Percentiles rank a stretch among this genome's conserved stretches.
These are phyloP conservation scores for Gallinago jamesoni DNA, from an alignment of 2,113 vertebrate species.

Conservation along the genomic window DNA sequence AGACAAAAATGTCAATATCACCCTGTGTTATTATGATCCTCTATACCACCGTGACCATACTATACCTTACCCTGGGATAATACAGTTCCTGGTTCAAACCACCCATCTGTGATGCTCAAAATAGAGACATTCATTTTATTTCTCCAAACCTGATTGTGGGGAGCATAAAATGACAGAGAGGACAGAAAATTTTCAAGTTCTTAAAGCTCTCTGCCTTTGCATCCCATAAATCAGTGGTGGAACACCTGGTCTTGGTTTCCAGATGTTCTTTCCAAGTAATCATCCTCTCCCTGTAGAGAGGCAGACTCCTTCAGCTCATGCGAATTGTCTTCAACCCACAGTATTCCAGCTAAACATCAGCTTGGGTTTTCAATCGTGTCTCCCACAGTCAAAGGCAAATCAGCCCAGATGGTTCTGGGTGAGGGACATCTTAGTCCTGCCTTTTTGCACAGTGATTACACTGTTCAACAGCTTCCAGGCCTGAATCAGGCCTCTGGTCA, in stretches of 20 bases:
- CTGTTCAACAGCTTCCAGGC: not conserved
- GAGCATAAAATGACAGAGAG: not conserved
- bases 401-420: not conserved
- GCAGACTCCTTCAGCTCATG: not conserved
- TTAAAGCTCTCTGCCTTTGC: not conserved
- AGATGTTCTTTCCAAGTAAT: not conserved
- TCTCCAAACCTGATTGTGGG: not conserved
- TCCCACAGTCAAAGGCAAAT: not conserved
- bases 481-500: not conserved
- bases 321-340: not conserved
- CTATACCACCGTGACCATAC: not conserved
- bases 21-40: not conserved
- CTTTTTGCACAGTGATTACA: not conserved
- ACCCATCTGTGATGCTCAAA: not conserved
- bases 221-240: not conserved
- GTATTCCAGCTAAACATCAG: not conserved
- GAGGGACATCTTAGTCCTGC: not conserved
- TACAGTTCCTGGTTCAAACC: not conserved
- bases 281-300: not conserved
- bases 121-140: not conserved
- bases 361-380: not conserved
- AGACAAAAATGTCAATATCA: not conserved
- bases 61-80: not conserved
- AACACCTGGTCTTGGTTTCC: not conserved
- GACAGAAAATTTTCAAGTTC: not conserved